Evolutionary conservation across 2,888 invertebrate species (phyloP).

Genomic region (Nesidiocoris tenuis): DNA sequence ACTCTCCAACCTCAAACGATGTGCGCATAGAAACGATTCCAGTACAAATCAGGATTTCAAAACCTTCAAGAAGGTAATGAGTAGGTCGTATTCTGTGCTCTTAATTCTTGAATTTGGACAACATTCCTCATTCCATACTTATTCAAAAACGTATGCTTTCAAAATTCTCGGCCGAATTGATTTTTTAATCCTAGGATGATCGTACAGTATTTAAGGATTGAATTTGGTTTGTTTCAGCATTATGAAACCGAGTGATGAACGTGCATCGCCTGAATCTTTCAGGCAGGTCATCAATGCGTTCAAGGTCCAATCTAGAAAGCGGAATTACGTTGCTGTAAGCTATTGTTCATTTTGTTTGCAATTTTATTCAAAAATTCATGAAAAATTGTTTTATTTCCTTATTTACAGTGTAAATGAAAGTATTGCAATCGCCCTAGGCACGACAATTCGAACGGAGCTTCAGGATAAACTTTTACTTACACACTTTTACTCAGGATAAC

Average conservation of each 20-base stretch:
- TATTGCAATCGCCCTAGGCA: no score
- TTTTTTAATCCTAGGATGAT: no score
- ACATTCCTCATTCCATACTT: background rate
- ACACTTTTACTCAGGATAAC: no score
- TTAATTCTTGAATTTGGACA: background rate
- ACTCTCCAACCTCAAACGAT: background rate
- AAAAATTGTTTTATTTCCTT: no score
- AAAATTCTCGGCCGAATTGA: no score
- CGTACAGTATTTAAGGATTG: no score
- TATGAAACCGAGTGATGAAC: background rate
- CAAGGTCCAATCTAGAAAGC: slow-evolving; percentile 27
- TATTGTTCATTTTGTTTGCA: background rate
- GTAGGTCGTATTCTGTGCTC: background rate
- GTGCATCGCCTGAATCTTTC: background rate
- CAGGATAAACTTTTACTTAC: no score
- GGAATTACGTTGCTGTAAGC: slow-evolving; percentile 22
- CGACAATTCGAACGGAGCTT: no score
- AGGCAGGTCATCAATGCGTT: slow-evolving; percentile 28
- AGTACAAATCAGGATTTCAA: slow-evolving; percentile 23
- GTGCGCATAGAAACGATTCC: background rate
- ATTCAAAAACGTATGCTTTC: no score
- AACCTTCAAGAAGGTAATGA: slow-evolving; percentile 10
- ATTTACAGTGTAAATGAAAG: no score
- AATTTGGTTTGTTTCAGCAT: background rate
- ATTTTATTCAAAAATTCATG: no score